A percentile compares a stretch with the other conserved stretches of the same genome.
Evolutionary conservation across 2,888 invertebrate species (phyloP).

Genomic region (Neoitamus cyanurus): DNA sequence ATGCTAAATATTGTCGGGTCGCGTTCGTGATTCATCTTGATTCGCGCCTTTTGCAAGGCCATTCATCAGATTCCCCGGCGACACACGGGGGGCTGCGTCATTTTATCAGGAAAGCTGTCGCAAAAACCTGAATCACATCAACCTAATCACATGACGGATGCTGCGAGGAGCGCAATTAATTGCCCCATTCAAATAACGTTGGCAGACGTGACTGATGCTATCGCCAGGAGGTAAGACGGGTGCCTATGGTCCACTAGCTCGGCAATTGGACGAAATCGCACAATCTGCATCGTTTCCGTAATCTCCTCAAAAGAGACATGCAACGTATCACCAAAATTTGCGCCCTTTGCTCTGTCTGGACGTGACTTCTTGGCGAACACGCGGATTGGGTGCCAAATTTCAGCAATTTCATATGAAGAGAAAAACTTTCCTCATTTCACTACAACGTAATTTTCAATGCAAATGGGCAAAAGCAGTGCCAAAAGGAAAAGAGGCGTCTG

Average conservation of each 20-base stretch:
- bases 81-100: constrained; percentile 4
- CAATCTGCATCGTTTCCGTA: neutral
- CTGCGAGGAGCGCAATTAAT: constrained; percentile 8
- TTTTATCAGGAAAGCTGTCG: constrained; percentile 31
- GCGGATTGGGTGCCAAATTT: neutral
- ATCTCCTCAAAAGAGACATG: neutral
- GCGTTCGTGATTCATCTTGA: constrained; percentile 40
- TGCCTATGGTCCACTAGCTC: neutral
- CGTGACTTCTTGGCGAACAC: neutral
- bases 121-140: constrained; percentile 33
- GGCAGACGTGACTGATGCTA: constrained; percentile 24
- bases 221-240: neutral
- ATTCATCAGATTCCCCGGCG: constrained; percentile 21
- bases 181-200: constrained; percentile 21
- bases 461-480: neutral
- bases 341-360: neutral
- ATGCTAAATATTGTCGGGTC: constrained; percentile 40
- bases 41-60: constrained; percentile 32
- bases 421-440: neutral
- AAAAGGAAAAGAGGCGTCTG: neutral
- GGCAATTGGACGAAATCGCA: neutral
- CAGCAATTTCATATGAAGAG: neutral
- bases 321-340: neutral
- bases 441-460: neutral
- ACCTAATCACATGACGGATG: constrained; percentile 16